Evolutionary conservation across 53 echinoderm and acorn worm species (phyloP).

Genomic region (Zoroaster sp.): DNA sequence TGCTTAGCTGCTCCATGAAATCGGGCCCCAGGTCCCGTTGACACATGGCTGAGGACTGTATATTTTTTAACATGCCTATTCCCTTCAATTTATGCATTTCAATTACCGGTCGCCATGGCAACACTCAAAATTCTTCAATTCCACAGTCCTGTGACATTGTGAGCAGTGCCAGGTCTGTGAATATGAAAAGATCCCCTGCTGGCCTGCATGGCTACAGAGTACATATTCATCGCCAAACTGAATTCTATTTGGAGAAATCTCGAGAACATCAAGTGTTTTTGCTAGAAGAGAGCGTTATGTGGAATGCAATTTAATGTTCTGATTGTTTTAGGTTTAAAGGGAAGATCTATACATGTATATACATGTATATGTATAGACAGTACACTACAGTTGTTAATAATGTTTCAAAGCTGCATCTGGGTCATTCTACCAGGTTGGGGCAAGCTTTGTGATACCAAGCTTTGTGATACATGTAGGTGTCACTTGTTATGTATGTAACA

Average conservation of each 20-base stretch:
- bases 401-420: too few relatives aligned
- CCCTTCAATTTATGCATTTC: slow-evolving; percentile 2
- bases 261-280: neutral
- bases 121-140: neutral
- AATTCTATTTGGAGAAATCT: neutral
- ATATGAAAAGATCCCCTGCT: neutral
- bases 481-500: too few relatives aligned
- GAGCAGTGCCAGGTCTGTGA: neutral
- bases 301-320: neutral
- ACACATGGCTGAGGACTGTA: too few relatives aligned
- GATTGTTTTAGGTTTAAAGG: too few relatives aligned
- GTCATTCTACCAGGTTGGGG: too few relatives aligned
- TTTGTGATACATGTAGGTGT: too few relatives aligned
- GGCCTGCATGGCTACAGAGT: neutral
- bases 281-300: neutral
- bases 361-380: neutral
- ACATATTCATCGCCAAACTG: neutral
- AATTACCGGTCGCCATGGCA: slow-evolving; percentile 23
- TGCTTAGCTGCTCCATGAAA: too few relatives aligned
- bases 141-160: neutral
- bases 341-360: neutral
- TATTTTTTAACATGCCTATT: too few relatives aligned
- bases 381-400: too few relatives aligned
- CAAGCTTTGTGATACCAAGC: too few relatives aligned
- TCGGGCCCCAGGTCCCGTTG: too few relatives aligned